These are phyloP conservation scores for Euphonia xanthogaster DNA, from an alignment of 2,797 vertebrate genomes.

Conservation along the genomic window DNA sequence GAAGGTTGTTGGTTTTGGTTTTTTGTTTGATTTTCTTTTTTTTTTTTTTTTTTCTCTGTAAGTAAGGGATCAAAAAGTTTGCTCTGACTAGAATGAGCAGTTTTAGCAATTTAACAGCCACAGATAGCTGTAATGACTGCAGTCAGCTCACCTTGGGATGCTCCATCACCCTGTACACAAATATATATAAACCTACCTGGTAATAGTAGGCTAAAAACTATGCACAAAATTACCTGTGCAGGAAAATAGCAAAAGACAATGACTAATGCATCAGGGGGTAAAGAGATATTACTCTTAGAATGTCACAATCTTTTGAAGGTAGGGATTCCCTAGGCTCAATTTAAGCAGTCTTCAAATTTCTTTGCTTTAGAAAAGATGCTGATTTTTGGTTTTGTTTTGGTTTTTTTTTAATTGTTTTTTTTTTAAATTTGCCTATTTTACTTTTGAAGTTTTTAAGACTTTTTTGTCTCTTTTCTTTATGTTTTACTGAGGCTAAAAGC, in stretches of 20 bases:
- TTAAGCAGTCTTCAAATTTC: background rate
- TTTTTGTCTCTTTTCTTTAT: background rate
- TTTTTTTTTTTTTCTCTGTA: background rate
- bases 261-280: background rate
- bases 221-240: background rate
- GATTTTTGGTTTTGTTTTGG: rapidly evolving
- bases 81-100: background rate
- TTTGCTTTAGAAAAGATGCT: background rate
- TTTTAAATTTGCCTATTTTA: background rate
- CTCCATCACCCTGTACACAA: background rate
- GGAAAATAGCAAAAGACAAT: background rate
- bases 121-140: background rate
- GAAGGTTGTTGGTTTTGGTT: background rate
- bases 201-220: background rate
- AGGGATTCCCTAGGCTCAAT: background rate
- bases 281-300: background rate
- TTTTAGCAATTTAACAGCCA: background rate
- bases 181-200: rapidly evolving
- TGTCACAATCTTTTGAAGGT: background rate
- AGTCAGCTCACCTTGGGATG: background rate
- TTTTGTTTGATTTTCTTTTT: too few species aligned
- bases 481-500: background rate
- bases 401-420: too few species aligned
- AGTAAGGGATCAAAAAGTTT: background rate
- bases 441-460: background rate